phyloP scores from a whole-genome alignment of 2,888 invertebrate genomes.

The Tachystola acroxantha region DNA sequence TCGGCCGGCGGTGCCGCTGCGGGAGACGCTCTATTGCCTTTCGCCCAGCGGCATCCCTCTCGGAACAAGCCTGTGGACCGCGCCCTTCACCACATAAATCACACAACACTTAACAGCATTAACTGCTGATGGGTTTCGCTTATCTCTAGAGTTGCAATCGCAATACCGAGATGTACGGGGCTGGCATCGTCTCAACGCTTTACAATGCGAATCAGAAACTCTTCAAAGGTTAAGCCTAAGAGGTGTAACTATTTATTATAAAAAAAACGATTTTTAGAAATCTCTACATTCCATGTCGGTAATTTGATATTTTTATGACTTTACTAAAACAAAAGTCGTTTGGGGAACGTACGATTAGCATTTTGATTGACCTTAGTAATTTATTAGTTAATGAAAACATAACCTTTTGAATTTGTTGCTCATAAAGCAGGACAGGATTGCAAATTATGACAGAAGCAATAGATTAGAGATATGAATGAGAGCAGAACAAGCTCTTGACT shows the following conservation, averaged over 20 bases:
- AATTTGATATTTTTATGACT: not conserved
- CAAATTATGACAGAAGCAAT: slow-evolving; percentile 9
- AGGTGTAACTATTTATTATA: too few species aligned
- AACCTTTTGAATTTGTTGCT: not conserved
- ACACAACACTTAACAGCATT: slow-evolving; percentile 41
- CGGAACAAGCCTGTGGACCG: slow-evolving; percentile 36
- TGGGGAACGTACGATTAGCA: too few species aligned
- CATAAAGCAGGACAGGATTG: slow-evolving; percentile 3
- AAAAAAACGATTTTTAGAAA: not conserved
- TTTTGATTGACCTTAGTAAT: too few species aligned
- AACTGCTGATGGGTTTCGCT: slow-evolving; percentile 48
- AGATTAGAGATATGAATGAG: slow-evolving; percentile 18
- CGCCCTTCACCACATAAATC: slow-evolving; percentile 53
- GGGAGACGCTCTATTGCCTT: slow-evolving; percentile 58
- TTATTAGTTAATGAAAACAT: too few species aligned
- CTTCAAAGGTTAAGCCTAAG: too few species aligned
- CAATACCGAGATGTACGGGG: too few species aligned
- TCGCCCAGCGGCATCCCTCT: slow-evolving; percentile 42
- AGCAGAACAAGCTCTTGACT: slow-evolving; percentile 29
- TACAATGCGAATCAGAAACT: too few species aligned
- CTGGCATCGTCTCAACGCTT: too few species aligned
- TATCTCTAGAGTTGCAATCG: too few species aligned
- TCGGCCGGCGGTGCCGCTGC: slow-evolving; percentile 40
- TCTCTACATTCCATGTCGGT: not conserved
- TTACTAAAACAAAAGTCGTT: too few species aligned